phyloP scores from a whole-genome alignment of 2,797 vertebrate genomes.

The Peromyscus aztecus region DNA sequence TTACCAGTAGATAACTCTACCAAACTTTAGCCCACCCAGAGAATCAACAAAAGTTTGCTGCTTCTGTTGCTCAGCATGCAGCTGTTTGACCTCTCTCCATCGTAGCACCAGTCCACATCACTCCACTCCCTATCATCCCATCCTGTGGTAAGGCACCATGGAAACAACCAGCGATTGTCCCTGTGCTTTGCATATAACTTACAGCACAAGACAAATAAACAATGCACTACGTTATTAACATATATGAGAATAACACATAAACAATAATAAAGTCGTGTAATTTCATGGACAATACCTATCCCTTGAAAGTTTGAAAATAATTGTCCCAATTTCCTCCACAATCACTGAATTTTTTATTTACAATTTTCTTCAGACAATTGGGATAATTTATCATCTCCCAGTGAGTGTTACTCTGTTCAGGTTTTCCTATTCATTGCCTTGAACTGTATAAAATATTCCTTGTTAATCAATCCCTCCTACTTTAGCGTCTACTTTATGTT shows the following conservation, averaged over 20 bases:
- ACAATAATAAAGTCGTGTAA: neutral
- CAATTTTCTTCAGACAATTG: neutral
- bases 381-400: neutral
- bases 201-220: neutral
- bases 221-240: neutral
- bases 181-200: neutral
- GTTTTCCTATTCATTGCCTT: neutral
- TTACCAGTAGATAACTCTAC: neutral
- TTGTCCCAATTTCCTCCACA: slow-evolving; percentile 35
- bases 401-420: neutral
- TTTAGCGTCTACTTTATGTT: neutral
- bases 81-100: neutral
- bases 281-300: neutral
- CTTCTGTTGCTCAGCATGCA: neutral
- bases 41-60: neutral
- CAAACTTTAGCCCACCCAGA: neutral
- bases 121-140: neutral
- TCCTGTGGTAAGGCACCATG: neutral
- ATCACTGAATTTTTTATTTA: slow-evolving; percentile 13
- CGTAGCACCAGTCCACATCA: neutral
- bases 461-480: neutral
- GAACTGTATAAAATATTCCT: neutral
- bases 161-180: neutral
- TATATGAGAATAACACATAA: neutral
- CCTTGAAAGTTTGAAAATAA: neutral